Base-by-base conservation (phyloP, 2,888 invertebrate genomes). In the Caenorhabditis panamensis region DNA sequence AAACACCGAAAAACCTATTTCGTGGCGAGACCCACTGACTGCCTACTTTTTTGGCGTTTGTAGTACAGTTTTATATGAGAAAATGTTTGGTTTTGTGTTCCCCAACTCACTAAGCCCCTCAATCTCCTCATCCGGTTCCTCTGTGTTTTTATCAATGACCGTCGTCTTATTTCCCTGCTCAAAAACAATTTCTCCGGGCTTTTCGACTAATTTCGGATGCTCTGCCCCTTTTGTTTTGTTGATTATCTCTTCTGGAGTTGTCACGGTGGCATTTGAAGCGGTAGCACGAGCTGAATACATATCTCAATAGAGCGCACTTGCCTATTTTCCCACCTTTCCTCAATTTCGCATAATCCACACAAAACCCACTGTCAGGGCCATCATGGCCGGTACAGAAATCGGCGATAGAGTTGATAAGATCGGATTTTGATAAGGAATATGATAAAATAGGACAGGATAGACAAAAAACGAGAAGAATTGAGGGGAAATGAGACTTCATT, bases 281-380 rank as follows among this genome's bases (percentile, higher is more conserved):
- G 62, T n/a, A n/a, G n/a, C 76, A 11, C 76, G 16, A 18, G 63
- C 76, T 76, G 49, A 8, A 76, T n/a, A n/a, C n/a, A n/a, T n/a
- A 20, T 56, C 4, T 56, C 28, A 44, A 31, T 31, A 41, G 31
- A 36, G n/a, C 41, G 37, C 18, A 41, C 9, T 13, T 41, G 16
- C 66, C 53, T 36, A 61, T n/a, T n/a, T n/a, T n/a, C n/a, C n/a
- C n/a, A n/a, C 76, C 56, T 58, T 16, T 68, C 47, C 68, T 31
- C 31, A 76, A 28, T 37, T 56, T 67, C 37, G 76, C 67, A 37
- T 68, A 76, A 76, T 76, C 76, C 62, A 20, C 37, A 63, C 76
- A 76, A 56, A 76, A 76, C 18, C 51, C 68, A 49, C 68, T 76
- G 5, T 68, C 67, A 28, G 54, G 59, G 3, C 73, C 73, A 18